Percentiles rank a stretch among this genome's conserved stretches.
These are phyloP conservation scores for Otocyon megalotis DNA, from an alignment of 2,113 vertebrate genomes.

Conservation along the genomic window DNA sequence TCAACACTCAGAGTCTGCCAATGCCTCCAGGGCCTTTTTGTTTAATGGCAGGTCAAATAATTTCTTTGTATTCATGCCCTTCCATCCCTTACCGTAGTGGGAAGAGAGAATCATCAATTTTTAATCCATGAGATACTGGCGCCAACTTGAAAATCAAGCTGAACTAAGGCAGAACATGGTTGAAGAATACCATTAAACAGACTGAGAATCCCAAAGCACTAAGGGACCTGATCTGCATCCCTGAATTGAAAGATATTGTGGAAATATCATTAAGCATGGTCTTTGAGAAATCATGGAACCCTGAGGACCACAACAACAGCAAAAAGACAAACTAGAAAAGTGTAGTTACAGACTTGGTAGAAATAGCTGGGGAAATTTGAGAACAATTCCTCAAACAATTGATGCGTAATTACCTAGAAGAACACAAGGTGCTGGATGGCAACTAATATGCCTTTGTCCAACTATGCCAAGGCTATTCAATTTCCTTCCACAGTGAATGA, in stretches of 20 bases:
- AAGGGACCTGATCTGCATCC: background rate
- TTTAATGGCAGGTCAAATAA: background rate
- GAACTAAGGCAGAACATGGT: background rate
- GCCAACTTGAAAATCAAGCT: slow-evolving; percentile 2
- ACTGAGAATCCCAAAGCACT: background rate
- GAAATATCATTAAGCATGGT: background rate
- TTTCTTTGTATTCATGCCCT: background rate
- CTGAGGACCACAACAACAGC: background rate
- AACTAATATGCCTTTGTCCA: slow-evolving; percentile 30
- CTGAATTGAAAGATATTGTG: background rate
- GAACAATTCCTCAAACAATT: slow-evolving; percentile 42
- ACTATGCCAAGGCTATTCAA: slow-evolving; percentile 47
- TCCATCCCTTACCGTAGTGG: background rate
- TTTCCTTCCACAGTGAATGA: slow-evolving; percentile 58
- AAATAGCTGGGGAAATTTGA: background rate
- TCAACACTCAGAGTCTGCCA: background rate
- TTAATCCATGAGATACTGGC: background rate
- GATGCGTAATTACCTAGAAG: slow-evolving; percentile 50
- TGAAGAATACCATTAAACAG: background rate
- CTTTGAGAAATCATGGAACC: slow-evolving; percentile 2
- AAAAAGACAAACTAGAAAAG: background rate
- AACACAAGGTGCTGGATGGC: slow-evolving; percentile 11
- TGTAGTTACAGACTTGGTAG: background rate
- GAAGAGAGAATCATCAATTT: slow-evolving; percentile 8
- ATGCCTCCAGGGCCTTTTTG: background rate